These are phyloP conservation scores for Xylophagus ater DNA, from an alignment of 2,888 invertebrate genomes.

Conservation along the genomic window DNA sequence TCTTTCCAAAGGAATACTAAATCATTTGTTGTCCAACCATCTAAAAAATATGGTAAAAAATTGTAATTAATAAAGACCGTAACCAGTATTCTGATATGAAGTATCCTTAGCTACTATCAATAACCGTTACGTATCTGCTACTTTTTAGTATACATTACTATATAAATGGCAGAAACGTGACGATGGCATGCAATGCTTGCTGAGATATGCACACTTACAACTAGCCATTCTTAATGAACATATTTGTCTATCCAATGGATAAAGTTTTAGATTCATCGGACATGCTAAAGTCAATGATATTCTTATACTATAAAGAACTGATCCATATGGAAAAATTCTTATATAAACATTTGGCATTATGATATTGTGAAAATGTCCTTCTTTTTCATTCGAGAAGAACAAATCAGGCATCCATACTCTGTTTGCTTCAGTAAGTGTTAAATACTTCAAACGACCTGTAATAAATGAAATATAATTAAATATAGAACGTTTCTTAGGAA, in stretches of 20 bases:
- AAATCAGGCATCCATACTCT: slow-evolving; percentile 98
- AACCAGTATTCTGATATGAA: too few species aligned
- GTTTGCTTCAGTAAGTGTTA: slow-evolving; percentile 87
- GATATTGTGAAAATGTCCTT: slow-evolving; percentile 94
- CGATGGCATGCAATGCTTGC: too few species aligned
- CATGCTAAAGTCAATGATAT: slow-evolving; percentile 92
- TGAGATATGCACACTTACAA: slow-evolving; percentile 89
- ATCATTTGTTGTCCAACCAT: slow-evolving; percentile 96
- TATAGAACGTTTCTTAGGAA: not conserved
- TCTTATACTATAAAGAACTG: slow-evolving; percentile 93
- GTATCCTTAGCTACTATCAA: too few species aligned
- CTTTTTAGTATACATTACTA: too few species aligned
- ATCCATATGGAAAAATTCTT: slow-evolving; percentile 88
- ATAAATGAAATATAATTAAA: not conserved
- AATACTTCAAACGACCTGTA: slow-evolving; percentile 75
- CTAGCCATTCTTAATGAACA: slow-evolving; percentile 94
- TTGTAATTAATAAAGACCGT: too few species aligned
- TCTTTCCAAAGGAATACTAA: slow-evolving; percentile 94
- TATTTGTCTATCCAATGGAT: slow-evolving; percentile 90
- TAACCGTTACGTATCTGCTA: too few species aligned
- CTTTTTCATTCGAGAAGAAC: slow-evolving; percentile 96
- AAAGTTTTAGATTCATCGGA: slow-evolving; percentile 94
- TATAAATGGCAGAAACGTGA: too few species aligned
- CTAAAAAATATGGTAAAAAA: slow-evolving; percentile 53
- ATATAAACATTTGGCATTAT: slow-evolving; percentile 98